These are phyloP conservation scores for Coreius guichenoti DNA, from an alignment of 2,797 vertebrate genomes.

Conservation along the genomic window DNA sequence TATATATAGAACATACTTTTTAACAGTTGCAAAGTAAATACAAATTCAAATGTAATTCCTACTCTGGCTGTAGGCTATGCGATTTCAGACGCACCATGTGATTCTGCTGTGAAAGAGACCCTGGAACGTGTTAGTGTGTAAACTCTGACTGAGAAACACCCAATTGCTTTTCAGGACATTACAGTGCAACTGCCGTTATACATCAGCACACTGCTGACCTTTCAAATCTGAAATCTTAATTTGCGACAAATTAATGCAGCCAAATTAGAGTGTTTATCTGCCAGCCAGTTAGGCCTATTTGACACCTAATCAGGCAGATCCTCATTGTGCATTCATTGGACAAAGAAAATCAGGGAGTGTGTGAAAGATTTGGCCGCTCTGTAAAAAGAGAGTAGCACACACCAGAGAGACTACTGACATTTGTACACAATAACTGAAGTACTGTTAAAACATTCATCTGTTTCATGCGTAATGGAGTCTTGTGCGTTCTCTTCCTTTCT, in stretches of 20 bases:
- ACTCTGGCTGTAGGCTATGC: too few relatives aligned
- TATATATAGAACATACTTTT: too few relatives aligned
- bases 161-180: background rate
- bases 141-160: background rate
- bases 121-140: background rate
- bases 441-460: slow-evolving; percentile 36
- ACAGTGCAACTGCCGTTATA: background rate
- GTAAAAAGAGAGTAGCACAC: slow-evolving; percentile 9
- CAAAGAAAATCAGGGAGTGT: slow-evolving; percentile 13
- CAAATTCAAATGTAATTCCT: too few relatives aligned
- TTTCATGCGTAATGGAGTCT: slow-evolving; percentile 24
- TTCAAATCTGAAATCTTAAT: slow-evolving; percentile 33
- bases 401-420: slow-evolving; percentile 36
- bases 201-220: background rate
- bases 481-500: slow-evolving; percentile 13
- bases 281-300: slow-evolving; percentile 9
- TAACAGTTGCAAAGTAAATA: too few relatives aligned
- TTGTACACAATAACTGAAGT: slow-evolving; percentile 37
- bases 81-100: background rate
- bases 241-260: slow-evolving; percentile 17
- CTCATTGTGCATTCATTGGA: slow-evolving; percentile 22
- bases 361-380: background rate
- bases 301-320: slow-evolving; percentile 24
- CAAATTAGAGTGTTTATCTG: slow-evolving; percentile 27
- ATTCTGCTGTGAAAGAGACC: background rate